Percentiles rank a stretch among this genome's conserved stretches.
These are phyloP conservation scores for Euplagia quadripunctaria DNA, from an alignment of 2,888 invertebrate genomes.

Conservation along the genomic window DNA sequence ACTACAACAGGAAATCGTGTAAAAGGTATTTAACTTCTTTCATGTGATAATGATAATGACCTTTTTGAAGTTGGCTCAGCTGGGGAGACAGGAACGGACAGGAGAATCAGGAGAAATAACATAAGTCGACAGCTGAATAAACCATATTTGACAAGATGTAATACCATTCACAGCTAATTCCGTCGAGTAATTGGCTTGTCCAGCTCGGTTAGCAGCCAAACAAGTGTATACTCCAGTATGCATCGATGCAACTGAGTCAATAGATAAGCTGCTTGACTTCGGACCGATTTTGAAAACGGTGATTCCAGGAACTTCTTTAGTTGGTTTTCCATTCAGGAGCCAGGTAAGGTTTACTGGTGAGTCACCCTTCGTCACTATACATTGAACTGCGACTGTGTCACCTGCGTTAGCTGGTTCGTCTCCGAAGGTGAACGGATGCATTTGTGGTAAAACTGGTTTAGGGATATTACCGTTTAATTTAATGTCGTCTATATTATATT, in stretches of 20 bases:
- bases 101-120: background rate
- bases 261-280: slow-evolving; percentile 87
- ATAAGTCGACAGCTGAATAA: background rate
- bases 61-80: background rate
- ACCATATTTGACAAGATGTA: background rate
- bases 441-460: slow-evolving; percentile 90
- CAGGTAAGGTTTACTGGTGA: slow-evolving; percentile 92
- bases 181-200: slow-evolving; percentile 72
- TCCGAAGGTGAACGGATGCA: slow-evolving; percentile 92
- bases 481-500: background rate
- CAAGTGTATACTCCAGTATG: slow-evolving; percentile 87
- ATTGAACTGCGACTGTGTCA: slow-evolving; percentile 91
- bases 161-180: slow-evolving; percentile 73
- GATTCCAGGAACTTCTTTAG: slow-evolving; percentile 54
- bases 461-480: background rate
- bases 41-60: slow-evolving; percentile 84
- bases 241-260: slow-evolving; percentile 91
- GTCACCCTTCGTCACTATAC: slow-evolving; percentile 93
- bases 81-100: background rate
- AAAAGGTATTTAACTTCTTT: slow-evolving; percentile 80
- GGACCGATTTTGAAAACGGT: slow-evolving; percentile 65
- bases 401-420: slow-evolving; percentile 93
- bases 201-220: slow-evolving; percentile 20
- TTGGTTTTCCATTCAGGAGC: slow-evolving; percentile 90
- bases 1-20: slow-evolving; percentile 77